Evolutionary conservation across 1,140 invertebrate genomes (phyloP).

Genomic region (Leptinotarsa texana): DNA sequence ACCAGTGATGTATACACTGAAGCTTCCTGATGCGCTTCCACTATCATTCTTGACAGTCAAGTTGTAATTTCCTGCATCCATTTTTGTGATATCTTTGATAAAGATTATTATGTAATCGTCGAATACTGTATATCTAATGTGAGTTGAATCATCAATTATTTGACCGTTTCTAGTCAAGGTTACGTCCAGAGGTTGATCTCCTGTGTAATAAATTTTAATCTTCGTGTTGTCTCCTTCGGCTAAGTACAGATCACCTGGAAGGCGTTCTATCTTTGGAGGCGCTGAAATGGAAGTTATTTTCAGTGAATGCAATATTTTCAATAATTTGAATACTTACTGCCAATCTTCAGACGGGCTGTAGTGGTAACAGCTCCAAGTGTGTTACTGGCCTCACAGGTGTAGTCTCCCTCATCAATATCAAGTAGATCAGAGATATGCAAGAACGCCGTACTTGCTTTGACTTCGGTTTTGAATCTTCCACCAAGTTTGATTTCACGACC

Average conservation of each 20-base stretch:
- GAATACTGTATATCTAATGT: constrained; percentile 91
- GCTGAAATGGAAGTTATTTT: constrained; percentile 59
- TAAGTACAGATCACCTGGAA: constrained; percentile 85
- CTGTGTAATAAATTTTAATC: constrained; percentile 90
- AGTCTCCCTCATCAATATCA: constrained; percentile 93
- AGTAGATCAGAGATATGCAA: constrained; percentile 90
- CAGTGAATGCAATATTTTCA: constrained; percentile 3
- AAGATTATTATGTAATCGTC: constrained; percentile 96
- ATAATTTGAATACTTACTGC: constrained; percentile 63
- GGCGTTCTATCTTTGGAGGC: constrained; percentile 91
- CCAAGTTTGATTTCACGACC: constrained; percentile 78
- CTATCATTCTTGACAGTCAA: constrained; percentile 90
- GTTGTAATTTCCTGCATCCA: constrained; percentile 85
- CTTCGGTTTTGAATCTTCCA: constrained; percentile 74
- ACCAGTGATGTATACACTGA: constrained; percentile 88
- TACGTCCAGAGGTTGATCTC: constrained; percentile 90
- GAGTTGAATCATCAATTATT: constrained; percentile 73
- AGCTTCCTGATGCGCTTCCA: constrained; percentile 80
- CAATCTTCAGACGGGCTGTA: constrained; percentile 85
- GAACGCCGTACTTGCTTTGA: constrained; percentile 78
- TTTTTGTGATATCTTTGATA: constrained; percentile 83
- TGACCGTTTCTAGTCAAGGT: constrained; percentile 81
- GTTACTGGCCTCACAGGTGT: constrained; percentile 94
- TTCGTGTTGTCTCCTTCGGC: constrained; percentile 94
- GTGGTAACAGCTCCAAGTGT: constrained; percentile 86